Conservation (phyloP, 2,113 vertebrate species). For the Sebastes schlegelii region DNA sequence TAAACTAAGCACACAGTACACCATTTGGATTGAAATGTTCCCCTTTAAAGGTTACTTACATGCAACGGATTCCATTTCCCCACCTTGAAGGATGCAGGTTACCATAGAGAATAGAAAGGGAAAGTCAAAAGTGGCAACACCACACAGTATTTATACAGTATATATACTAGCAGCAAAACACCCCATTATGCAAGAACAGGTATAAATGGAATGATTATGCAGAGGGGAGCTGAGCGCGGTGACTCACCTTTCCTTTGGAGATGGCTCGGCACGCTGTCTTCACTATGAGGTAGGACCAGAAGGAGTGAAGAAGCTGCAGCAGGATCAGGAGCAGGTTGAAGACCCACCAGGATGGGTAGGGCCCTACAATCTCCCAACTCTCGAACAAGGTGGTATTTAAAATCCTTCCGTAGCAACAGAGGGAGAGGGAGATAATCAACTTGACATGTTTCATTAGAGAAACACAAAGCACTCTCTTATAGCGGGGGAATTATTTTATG, state of each 20-base stretch:
- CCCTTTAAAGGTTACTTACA: conserved; percentile 87
- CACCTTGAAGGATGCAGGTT: conserved; percentile 83
- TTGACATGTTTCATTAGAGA: background rate
- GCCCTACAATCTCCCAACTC: conserved; percentile 97
- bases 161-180: background rate
- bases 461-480: background rate
- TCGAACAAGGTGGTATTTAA: conserved; percentile 95
- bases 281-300: conserved; percentile 97
- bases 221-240: conserved; percentile 33
- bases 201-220: conserved; percentile 10
- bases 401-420: conserved; percentile 85
- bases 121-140: conserved; percentile 47
- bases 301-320: conserved; percentile 92
- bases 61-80: conserved; percentile 98
- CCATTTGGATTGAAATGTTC: background rate
- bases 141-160: conserved; percentile 1
- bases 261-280: conserved; percentile 93
- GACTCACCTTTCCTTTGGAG: conserved; percentile 96
- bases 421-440: conserved; percentile 22
- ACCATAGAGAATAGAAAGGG: conserved; percentile 56
- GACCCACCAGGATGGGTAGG: conserved; percentile 95
- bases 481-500: background rate
- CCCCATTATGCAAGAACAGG: background rate
- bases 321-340: conserved; percentile 92
- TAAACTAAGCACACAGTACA: conserved; percentile 8